Base-by-base conservation (phyloP, 2,888 invertebrate genomes). In the Hipparchia sbordonii region DNA sequence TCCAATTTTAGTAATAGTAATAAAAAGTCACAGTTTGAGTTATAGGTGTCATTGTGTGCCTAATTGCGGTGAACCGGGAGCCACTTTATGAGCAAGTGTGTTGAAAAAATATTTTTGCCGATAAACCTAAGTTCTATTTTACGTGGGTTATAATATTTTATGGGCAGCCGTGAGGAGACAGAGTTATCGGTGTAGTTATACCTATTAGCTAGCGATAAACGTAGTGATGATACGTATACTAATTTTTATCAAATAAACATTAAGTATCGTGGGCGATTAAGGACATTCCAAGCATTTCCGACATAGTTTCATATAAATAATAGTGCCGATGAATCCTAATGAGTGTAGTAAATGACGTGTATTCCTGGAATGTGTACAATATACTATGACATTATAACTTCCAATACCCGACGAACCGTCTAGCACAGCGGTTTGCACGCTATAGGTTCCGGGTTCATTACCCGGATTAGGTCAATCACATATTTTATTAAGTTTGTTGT, bases 341-440 rank as follows among this genome's bases (percentile, higher is more conserved):
- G 82, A 84, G 80, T 77, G 76, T 77, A 78, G 78, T 85, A 86
- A 87, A 87, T 80, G 84, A 82, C 82, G 83, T 84, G 82, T 85
- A 88, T 89, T 86, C 82, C 82, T 78, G 82, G 87, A 85, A 88
- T 85, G 84, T 84, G 80, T 81, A 83, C 80, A 82, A 75, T 72
- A 76, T 76, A 76, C 23, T 23, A 23, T 67, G 75, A 75, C 72
- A 77, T 74, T 74, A 66, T 72, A 54, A 74, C 73, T 76, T 74
- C 71, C 70, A 74, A 69, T 71, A 71, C 63, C 63, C 65, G 75
- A 63, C 51, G 51, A 46, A 5, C 63, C 23, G 9, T 33, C 23
- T 62, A 12, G 10, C 51, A 13, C 4, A 63, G 23, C 33, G 59
- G 39, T 12, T 60, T 60, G 39, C 9, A 39, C 33, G 57, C 6